Percentiles rank a stretch among this genome's conserved stretches.
Evolutionary conservation across 2,888 invertebrate genomes (phyloP).

Genomic region (Eulithis testata): DNA sequence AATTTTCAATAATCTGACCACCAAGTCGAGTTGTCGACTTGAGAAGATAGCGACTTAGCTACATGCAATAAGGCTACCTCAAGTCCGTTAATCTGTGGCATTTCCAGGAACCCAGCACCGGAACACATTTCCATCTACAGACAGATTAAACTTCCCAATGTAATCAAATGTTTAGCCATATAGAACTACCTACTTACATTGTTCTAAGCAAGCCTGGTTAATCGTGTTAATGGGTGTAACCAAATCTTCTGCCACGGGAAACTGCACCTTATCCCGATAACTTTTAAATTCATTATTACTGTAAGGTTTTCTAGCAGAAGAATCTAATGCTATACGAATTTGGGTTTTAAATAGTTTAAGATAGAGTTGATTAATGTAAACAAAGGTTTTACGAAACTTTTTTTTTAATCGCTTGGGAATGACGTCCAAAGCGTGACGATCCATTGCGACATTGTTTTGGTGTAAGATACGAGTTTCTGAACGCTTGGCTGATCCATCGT

Average conservation of each 20-base stretch:
- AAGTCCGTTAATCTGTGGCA: slow-evolving; percentile 7
- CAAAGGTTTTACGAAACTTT: slow-evolving; percentile 59
- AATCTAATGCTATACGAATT: slow-evolving; percentile 38
- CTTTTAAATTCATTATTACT: slow-evolving; percentile 48
- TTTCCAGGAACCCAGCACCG: slow-evolving; percentile 27
- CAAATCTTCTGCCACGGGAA: slow-evolving; percentile 42
- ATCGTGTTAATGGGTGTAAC: slow-evolving; percentile 69
- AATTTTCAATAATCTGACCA: too few relatives aligned
- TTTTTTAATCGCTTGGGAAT: slow-evolving; percentile 57
- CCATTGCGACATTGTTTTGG: slow-evolving; percentile 57
- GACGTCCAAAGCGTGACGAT: slow-evolving; percentile 67
- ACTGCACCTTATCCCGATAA: slow-evolving; percentile 41
- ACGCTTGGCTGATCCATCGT: slow-evolving; percentile 17
- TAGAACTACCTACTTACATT: slow-evolving; percentile 47
- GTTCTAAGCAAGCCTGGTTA: slow-evolving; percentile 69
- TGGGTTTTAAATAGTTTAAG: slow-evolving; percentile 41
- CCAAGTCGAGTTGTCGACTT: too few relatives aligned
- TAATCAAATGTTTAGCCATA: slow-evolving; percentile 49
- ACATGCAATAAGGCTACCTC: neutral
- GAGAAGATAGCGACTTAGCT: neutral
- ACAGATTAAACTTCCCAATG: slow-evolving; percentile 39
- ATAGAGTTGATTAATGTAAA: slow-evolving; percentile 49
- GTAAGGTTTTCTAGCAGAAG: slow-evolving; percentile 18
- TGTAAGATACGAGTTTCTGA: slow-evolving; percentile 34
- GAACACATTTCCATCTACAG: slow-evolving; percentile 23